These are phyloP conservation scores for Xylocampa areola DNA, from an alignment of 2,888 invertebrate species.

Conservation along the genomic window DNA sequence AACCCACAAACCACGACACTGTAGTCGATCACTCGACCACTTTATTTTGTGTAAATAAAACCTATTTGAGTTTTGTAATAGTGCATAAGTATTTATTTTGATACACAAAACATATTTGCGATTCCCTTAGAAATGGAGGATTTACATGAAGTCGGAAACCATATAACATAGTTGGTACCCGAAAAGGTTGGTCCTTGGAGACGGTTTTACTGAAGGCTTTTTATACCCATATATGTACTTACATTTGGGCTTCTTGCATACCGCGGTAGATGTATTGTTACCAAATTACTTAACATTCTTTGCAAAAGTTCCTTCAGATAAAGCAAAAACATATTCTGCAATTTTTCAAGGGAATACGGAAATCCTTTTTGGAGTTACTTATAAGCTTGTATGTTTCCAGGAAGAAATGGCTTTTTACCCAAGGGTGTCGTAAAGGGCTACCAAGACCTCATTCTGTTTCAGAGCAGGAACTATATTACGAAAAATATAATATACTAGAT, in stretches of 20 bases:
- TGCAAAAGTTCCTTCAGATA: neutral
- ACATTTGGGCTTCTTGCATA: neutral
- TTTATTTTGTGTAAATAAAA: no score
- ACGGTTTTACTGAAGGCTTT: neutral
- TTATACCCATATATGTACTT: constrained; percentile 1
- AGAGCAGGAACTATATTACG: no score
- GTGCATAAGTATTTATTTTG: neutral
- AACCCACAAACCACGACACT: no score
- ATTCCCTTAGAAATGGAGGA: constrained; percentile 1
- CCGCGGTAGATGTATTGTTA: constrained; percentile 3
- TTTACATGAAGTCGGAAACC: constrained; percentile 2
- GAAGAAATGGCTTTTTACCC: neutral
- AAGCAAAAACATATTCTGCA: neutral
- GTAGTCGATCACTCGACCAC: no score
- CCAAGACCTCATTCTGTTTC: no score
- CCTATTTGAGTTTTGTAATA: neutral
- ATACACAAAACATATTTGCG: neutral
- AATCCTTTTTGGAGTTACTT: no score
- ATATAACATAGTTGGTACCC: neutral
- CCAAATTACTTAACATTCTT: constrained; percentile 4
- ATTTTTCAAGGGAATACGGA: neutral
- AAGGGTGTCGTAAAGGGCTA: neutral
- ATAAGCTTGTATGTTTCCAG: neutral
- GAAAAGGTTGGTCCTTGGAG: constrained; percentile 6
- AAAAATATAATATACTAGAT: no score